Base-by-base conservation (phyloP, 2,888 invertebrate genomes). In the Lysandra coridon region DNA sequence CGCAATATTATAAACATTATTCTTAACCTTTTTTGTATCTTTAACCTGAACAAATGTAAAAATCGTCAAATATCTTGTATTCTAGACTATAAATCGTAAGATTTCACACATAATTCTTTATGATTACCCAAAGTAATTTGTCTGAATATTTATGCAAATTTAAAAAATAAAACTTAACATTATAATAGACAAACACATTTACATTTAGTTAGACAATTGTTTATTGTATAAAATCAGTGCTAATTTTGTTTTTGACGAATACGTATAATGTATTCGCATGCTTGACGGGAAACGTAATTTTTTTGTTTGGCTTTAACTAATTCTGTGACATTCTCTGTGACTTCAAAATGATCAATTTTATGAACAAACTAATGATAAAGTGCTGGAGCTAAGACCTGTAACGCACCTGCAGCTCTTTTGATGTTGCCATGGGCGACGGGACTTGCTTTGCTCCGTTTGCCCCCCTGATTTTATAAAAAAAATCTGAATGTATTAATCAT, bases 111-210 rank as follows among this genome's bases (percentile, higher is more conserved):
- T 33, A 69, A 33, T 37, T 69, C 1, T 69, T 33, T 33, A 33
- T 69, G 4, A 69, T 12, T 23, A 69, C 33, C 30, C 33, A 69
- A 12, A 33, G 64, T 64, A 30, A 69, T 33, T 69, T 69, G 14
- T 33, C 14, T 14, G 33, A 69, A 69, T 69, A 69, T 69, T 69
- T 69, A 69, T 69, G 69, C 33, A 69, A 69, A 69, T 69, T 69
- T 2, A 69, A 12, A n/a, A 14, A 69, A 37, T 17, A 37, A 33
- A 69, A 64, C 30, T 12, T 64, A 64, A 69, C 64, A 30, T 12
- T 0, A 69, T 69, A 37, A 69, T 69, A 37, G 33, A 69, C 69
- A 69, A 69, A 14, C 14, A 33, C 33, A 64, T 4, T 64, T 12
- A 14, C 64, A 64, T 64, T 64, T 64, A 30, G 30, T 4, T 30